Conservation (phyloP, 2,797 vertebrate species). For the Pseudochirops corinnae region DNA sequence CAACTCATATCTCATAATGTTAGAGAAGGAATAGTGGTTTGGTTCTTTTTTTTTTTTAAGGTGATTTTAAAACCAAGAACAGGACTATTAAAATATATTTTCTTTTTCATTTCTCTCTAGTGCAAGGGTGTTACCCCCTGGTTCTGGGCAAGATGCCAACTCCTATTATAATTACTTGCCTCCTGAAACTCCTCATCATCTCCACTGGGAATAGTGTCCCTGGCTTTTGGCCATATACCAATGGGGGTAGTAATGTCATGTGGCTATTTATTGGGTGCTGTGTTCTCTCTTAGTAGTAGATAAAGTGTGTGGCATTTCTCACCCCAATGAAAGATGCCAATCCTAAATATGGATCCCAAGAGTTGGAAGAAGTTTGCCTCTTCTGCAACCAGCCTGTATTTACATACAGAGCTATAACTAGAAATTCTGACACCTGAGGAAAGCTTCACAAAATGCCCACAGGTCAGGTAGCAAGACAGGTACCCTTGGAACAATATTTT, state of each 20-base stretch:
- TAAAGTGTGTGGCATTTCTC: slow-evolving; percentile 12
- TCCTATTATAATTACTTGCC: neutral
- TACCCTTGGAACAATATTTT: neutral
- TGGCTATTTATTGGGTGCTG: neutral
- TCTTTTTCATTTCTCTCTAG: neutral
- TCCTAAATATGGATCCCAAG: neutral
- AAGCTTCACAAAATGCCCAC: neutral
- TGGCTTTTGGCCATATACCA: neutral
- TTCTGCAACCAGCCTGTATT: neutral
- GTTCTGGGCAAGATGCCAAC: neutral
- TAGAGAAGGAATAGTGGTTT: neutral
- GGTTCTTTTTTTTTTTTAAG: neutral
- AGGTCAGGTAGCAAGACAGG: neutral
- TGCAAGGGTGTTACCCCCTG: neutral
- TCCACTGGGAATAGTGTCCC: neutral
- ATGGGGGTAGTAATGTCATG: slow-evolving; percentile 3
- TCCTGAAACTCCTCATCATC: neutral
- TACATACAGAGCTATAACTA: neutral
- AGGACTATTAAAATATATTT: neutral
- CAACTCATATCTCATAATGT: neutral
- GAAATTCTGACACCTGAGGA: neutral
- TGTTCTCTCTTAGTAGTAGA: neutral
- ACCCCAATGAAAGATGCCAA: neutral
- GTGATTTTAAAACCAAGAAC: neutral
- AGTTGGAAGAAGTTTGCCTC: neutral